Evolutionary conservation across 2,888 invertebrate species (phyloP).

Genomic region (Nephrotoma appendiculata): DNA sequence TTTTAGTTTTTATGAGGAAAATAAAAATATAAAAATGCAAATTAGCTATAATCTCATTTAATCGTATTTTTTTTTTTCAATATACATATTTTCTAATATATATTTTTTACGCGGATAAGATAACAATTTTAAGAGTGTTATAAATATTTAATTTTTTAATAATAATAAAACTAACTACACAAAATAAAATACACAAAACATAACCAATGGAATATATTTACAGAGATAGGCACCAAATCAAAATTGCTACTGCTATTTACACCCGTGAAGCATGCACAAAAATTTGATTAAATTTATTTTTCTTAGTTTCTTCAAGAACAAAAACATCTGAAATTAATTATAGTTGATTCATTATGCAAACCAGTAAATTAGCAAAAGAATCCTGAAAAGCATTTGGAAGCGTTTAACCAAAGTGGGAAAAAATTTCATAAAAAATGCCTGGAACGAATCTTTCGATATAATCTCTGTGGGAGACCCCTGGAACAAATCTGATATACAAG

Average conservation of each 20-base stretch:
- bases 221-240: neutral
- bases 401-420: neutral
- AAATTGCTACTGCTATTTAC: neutral
- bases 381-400: neutral
- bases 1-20: neutral
- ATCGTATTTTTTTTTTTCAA: neutral
- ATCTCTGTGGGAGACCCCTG: no score
- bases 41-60: conserved; percentile 1
- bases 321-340: neutral
- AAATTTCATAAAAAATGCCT: no score
- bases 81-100: neutral
- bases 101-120: neutral
- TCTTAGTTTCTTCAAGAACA: neutral
- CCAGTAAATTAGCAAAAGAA: neutral
- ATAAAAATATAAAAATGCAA: neutral
- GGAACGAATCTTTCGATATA: no score
- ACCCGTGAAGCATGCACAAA: neutral
- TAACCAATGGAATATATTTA: neutral
- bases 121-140: neutral
- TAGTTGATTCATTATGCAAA: neutral
- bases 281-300: neutral
- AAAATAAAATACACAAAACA: neutral
- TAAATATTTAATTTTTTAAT: neutral
- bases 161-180: neutral
- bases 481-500: no score